Percentiles rank a stretch among this genome's conserved stretches.
These are phyloP conservation scores for Syngnathus acus DNA, from an alignment of 2,797 vertebrate species.

Conservation along the genomic window DNA sequence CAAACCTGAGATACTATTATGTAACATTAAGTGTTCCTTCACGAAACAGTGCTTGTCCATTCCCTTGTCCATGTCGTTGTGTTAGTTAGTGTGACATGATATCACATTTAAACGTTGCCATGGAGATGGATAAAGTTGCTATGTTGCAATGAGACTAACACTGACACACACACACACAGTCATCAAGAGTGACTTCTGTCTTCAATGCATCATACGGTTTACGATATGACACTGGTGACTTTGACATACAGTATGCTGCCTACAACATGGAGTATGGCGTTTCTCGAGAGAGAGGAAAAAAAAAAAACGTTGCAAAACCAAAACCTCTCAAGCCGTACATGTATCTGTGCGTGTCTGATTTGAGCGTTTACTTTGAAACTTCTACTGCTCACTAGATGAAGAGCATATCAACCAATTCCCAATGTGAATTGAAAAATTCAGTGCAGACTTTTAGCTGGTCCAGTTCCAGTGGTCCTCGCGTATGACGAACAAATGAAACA, in stretches of 20 bases:
- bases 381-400: neutral
- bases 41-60: conserved; percentile 39
- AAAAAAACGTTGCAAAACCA: conserved; percentile 3
- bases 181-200: conserved; percentile 18
- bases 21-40: conserved; percentile 29
- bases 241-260: neutral
- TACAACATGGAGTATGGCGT: no score
- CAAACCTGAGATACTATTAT: conserved; percentile 60
- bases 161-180: conserved; percentile 21
- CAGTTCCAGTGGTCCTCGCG: conserved; percentile 14
- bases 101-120: conserved; percentile 35
- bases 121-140: conserved; percentile 36
- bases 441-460: conserved; percentile 16
- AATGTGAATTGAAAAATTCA: conserved; percentile 20
- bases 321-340: conserved; percentile 10
- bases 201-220: neutral
- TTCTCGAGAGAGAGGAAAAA: neutral
- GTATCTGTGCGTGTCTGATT: conserved; percentile 10
- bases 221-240: neutral
- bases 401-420: neutral
- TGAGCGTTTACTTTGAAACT: neutral
- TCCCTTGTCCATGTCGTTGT: conserved; percentile 25
- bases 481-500: neutral
- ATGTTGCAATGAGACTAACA: conserved; percentile 28
- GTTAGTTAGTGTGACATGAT: conserved; percentile 36